A percentile compares a stretch with the other conserved stretches of the same genome.
phyloP scores from a whole-genome alignment of 2,797 vertebrate species.

The Gallinago solitaria region DNA sequence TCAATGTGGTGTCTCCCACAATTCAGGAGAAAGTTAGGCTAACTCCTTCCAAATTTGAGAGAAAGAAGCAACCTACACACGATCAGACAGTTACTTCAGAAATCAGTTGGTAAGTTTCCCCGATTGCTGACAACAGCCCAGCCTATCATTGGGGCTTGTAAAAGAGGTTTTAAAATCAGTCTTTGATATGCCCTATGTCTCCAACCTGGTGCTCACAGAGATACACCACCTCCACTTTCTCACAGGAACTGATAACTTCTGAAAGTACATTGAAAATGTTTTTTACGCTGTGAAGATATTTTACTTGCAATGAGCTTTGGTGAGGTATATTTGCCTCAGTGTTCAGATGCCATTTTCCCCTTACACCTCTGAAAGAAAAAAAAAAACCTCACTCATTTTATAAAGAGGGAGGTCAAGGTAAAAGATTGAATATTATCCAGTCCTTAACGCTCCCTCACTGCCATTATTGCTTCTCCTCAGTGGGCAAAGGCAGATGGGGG shows the following conservation, averaged over 20 bases:
- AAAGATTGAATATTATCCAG: background rate
- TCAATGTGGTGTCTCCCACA: accelerated
- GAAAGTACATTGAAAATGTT: background rate
- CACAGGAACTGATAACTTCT: background rate
- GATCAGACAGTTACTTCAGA: background rate
- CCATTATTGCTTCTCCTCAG: background rate
- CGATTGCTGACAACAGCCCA: background rate
- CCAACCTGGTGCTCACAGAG: background rate
- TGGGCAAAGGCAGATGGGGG: background rate
- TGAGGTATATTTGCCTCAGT: background rate
- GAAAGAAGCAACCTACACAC: background rate
- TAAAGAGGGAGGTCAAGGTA: background rate
- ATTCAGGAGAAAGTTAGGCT: background rate
- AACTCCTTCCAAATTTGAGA: background rate
- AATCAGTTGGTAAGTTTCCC: background rate
- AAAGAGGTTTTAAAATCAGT: background rate
- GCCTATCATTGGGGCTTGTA: background rate
- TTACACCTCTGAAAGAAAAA: background rate
- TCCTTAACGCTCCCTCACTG: background rate
- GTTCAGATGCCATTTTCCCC: background rate
- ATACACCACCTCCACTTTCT: background rate
- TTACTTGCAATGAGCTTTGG: background rate
- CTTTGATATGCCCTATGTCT: background rate
- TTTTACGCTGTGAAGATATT: background rate
- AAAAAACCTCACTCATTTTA: background rate